phyloP scores from a whole-genome alignment of 1,140 invertebrate species.

The Pachyrhynchus sulphureomaculatus region DNA sequence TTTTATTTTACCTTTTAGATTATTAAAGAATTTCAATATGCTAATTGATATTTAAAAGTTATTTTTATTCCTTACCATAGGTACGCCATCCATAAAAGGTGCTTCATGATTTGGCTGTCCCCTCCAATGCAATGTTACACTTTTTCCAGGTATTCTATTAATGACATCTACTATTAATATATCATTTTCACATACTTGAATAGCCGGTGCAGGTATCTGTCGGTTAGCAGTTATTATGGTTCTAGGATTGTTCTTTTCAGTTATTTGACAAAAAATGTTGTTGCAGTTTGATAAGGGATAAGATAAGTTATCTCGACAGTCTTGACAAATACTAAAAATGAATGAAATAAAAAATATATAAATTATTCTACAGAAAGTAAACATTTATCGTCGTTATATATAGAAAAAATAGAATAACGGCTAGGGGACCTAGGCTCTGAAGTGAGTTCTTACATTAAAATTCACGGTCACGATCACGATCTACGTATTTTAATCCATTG shows the following conservation, averaged over 20 bases:
- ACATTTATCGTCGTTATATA: too few relatives aligned
- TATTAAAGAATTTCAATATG: too few relatives aligned
- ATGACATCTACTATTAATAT: slow-evolving; percentile 80
- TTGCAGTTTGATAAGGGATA: slow-evolving; percentile 52
- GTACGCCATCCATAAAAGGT: slow-evolving; percentile 83
- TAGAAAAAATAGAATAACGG: too few relatives aligned
- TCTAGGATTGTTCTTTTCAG: slow-evolving; percentile 66
- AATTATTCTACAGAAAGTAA: too few relatives aligned
- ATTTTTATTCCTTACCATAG: slow-evolving; percentile 64
- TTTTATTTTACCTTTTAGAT: too few relatives aligned
- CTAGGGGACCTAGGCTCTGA: too few relatives aligned
- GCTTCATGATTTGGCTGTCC: slow-evolving; percentile 76
- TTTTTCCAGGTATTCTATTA: slow-evolving; percentile 72
- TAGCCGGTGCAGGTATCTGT: slow-evolving; percentile 77
- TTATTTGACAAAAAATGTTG: slow-evolving; percentile 65
- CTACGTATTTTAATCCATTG: too few relatives aligned
- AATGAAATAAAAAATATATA: too few relatives aligned
- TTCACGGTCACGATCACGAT: too few relatives aligned
- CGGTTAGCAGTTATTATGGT: slow-evolving; percentile 77
- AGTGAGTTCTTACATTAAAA: too few relatives aligned
- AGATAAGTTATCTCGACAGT: slow-evolving; percentile 63
- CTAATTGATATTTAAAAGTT: too few relatives aligned
- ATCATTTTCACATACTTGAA: slow-evolving; percentile 86
- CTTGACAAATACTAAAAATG: slow-evolving; percentile 59
- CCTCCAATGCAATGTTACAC: slow-evolving; percentile 79